Conservation (phyloP, 2,888 invertebrate species). For the Dascillus cervinus region DNA sequence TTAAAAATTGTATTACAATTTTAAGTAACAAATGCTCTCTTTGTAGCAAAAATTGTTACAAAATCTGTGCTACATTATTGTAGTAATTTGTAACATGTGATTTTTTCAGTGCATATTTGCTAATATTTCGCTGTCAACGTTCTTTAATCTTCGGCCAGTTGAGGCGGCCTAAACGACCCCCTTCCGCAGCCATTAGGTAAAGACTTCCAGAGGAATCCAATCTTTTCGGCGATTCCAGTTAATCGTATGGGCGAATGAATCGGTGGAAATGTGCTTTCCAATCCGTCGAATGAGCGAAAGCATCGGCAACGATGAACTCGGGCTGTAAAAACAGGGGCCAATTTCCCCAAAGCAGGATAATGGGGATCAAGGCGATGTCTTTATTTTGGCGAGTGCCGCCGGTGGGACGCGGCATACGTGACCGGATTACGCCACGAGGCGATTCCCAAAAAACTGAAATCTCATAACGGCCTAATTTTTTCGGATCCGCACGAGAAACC, state of each 20-base stretch:
- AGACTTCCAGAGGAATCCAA: constrained; percentile 14
- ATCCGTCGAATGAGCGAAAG: constrained; percentile 14
- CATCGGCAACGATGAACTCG: constrained; percentile 15
- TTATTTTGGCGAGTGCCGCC: constrained; percentile 31
- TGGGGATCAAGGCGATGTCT: constrained; percentile 32
- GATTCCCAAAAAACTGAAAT: too few species aligned
- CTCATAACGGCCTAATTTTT: too few species aligned
- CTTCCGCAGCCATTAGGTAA: constrained; percentile 14
- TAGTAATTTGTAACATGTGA: too few species aligned
- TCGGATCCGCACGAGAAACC: too few species aligned
- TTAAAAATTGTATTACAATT: too few species aligned
- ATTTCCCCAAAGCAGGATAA: constrained; percentile 33
- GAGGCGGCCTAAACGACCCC: constrained; percentile 13
- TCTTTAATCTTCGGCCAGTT: background rate
- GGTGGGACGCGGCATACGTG: constrained; percentile 29
- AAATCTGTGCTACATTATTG: too few species aligned
- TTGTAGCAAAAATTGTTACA: too few species aligned
- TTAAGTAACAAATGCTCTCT: too few species aligned
- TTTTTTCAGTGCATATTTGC: too few species aligned
- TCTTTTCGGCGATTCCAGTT: constrained; percentile 15
- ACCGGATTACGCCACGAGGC: constrained; percentile 34
- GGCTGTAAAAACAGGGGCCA: constrained; percentile 24
- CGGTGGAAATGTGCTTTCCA: constrained; percentile 17
- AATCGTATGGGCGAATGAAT: constrained; percentile 19
- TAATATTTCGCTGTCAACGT: too few species aligned